These are phyloP conservation scores for Halisarca cf. caerulea DNA, from an alignment of 37 sponge, comb jelly and placozoan genomes.

Conservation along the genomic window DNA sequence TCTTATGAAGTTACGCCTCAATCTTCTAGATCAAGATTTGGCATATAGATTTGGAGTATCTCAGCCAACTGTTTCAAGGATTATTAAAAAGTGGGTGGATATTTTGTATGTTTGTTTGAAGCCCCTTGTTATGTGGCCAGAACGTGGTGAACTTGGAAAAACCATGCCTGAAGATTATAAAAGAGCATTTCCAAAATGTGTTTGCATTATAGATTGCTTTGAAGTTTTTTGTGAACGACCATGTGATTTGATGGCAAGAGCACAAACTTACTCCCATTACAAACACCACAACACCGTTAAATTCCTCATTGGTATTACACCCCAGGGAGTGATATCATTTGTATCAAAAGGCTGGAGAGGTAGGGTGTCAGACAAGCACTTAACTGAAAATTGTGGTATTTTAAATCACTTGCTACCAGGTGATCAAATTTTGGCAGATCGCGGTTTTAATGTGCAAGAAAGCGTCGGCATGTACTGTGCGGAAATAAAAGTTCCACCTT, in stretches of 20 bases:
- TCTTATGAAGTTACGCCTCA: slow-evolving; percentile 49
- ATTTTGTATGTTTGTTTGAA: slow-evolving; percentile 26
- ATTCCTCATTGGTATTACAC: slow-evolving; percentile 57
- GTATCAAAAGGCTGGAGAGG: slow-evolving; percentile 74
- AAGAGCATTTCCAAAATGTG: slow-evolving; percentile 31
- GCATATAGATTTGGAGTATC: slow-evolving; percentile 58
- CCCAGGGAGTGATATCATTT: slow-evolving; percentile 69
- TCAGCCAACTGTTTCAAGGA: slow-evolving; percentile 38
- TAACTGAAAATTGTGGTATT: slow-evolving; percentile 69
- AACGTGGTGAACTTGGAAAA: slow-evolving; percentile 34
- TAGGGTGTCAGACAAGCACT: slow-evolving; percentile 61
- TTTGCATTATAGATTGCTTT: slow-evolving; percentile 74
- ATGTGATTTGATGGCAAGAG: slow-evolving; percentile 47
- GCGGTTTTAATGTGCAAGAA: slow-evolving; percentile 76
- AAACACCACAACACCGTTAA: slow-evolving; percentile 77
- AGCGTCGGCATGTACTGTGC: slow-evolving; percentile 56
- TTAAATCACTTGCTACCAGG: slow-evolving; percentile 67
- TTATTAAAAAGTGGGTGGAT: slow-evolving; percentile 35
- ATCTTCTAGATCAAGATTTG: slow-evolving; percentile 32
- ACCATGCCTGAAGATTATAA: slow-evolving; percentile 69
- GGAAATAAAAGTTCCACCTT: slow-evolving; percentile 60
- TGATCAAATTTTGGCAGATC: slow-evolving; percentile 70
- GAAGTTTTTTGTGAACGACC: slow-evolving; percentile 67
- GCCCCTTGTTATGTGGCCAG: slow-evolving; percentile 69
- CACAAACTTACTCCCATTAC: slow-evolving; percentile 52